Evolutionary conservation across 2,113 vertebrate species (phyloP).

Genomic region (Tautogolabrus adspersus): DNA sequence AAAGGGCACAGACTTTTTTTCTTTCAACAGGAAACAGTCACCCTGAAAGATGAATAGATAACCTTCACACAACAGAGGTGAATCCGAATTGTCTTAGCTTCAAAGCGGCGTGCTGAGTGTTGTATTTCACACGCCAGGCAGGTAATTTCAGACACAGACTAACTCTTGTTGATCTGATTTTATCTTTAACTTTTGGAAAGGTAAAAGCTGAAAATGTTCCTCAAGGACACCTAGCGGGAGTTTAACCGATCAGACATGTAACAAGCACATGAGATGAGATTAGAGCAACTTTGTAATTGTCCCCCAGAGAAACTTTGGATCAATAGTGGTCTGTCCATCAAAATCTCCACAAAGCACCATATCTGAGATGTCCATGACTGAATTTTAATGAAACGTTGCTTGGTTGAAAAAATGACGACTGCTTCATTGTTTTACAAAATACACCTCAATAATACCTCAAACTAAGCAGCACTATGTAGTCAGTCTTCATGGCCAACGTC

Average conservation of each 20-base stretch:
- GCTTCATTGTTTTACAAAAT: too few relatives aligned
- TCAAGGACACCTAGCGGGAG: slow-evolving; percentile 31
- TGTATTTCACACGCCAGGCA: slow-evolving; percentile 13
- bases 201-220: slow-evolving; percentile 7
- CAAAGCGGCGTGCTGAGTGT: slow-evolving; percentile 26
- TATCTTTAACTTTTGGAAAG: not conserved
- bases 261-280: slow-evolving; percentile 36
- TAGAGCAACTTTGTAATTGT: slow-evolving; percentile 40
- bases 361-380: not conserved
- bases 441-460: too few relatives aligned
- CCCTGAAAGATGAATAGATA: slow-evolving; percentile 26
- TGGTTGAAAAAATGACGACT: too few relatives aligned
- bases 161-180: slow-evolving; percentile 1
- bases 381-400: too few relatives aligned
- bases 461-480: too few relatives aligned
- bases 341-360: slow-evolving; percentile 48
- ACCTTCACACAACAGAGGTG: slow-evolving; percentile 56
- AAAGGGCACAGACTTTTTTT: not conserved
- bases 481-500: too few relatives aligned
- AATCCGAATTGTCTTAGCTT: slow-evolving; percentile 33
- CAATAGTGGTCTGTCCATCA: slow-evolving; percentile 16
- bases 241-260: slow-evolving; percentile 9
- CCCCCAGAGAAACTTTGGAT: slow-evolving; percentile 7
- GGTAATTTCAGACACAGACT: not conserved
- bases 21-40: not conserved